A percentile compares a stretch with the other conserved stretches of the same genome.
phyloP scores from a whole-genome alignment of 2,888 invertebrate genomes.

The Arge pagana region DNA sequence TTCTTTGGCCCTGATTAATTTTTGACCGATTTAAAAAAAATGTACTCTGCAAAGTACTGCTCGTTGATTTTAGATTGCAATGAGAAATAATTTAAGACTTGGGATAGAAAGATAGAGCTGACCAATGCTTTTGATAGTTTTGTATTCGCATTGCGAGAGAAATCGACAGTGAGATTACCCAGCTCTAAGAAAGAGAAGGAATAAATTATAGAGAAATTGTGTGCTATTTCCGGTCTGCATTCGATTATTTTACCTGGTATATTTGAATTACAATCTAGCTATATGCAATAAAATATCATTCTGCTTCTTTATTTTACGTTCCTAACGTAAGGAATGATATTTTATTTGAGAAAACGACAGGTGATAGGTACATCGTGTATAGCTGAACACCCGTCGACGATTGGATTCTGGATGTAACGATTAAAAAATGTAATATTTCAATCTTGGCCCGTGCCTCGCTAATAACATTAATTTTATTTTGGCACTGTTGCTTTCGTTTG shows the following conservation, averaged over 20 bases:
- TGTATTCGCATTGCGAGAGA: too few relatives aligned
- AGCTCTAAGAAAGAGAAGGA: too few relatives aligned
- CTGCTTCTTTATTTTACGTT: neutral
- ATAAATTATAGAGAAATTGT: too few relatives aligned
- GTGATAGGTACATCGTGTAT: neutral
- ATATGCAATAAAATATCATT: slow-evolving; percentile 16
- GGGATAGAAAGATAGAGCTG: too few relatives aligned
- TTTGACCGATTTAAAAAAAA: too few relatives aligned
- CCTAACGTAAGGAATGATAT: slow-evolving; percentile 8
- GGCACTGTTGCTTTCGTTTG: slow-evolving; percentile 11
- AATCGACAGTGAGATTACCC: too few relatives aligned
- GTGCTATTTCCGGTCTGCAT: slow-evolving; percentile 2
- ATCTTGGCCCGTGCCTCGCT: slow-evolving; percentile 3
- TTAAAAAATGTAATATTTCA: slow-evolving; percentile 9
- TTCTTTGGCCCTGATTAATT: too few relatives aligned
- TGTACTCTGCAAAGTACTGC: too few relatives aligned
- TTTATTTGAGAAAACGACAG: slow-evolving; percentile 15
- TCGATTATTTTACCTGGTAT: slow-evolving; percentile 2
- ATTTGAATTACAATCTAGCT: slow-evolving; percentile 19
- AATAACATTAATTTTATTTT: neutral
- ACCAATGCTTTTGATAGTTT: too few relatives aligned
- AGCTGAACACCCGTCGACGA: slow-evolving; percentile 12
- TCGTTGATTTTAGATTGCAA: too few relatives aligned
- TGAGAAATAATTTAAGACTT: too few relatives aligned
- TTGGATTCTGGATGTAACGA: neutral